Evolutionary conservation across 2,113 vertebrate genomes (phyloP), one percentile per base, ranked within the genome.

Genomic region (Buteo buteo): DNA sequence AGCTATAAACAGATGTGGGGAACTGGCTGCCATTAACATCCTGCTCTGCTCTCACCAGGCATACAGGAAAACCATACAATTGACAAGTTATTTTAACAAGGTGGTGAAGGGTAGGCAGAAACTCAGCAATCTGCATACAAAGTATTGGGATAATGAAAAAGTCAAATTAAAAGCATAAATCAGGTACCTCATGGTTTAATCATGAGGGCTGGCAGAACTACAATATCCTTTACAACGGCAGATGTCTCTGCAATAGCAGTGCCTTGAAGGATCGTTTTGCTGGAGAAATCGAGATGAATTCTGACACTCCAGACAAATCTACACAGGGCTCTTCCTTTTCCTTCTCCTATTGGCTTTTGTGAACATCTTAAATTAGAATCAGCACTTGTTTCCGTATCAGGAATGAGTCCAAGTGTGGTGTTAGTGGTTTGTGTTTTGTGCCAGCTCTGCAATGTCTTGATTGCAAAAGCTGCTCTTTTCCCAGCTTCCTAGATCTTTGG

Each of bases 111-210:
- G 50, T 44, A 44, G 62, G 47, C 78, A 87, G 78, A 47, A 82
- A 49, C 16, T 9, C 34, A 6, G 47, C 22, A 21, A 93, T 93
- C 52, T 72, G 78, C 92, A 73, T 80, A 21, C 36, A n/a, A 61
- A 91, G 78, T 14, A 9, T 31, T 34, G 52, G 32, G 69, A 77
- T 78, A 16, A 61, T 59, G 45, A 82, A 89, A 78, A 78, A 93
- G 66, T 42, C 69, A 69, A 91, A 93, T 82, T 82, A 85, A 95
- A 95, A 65, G 9, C 66, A 77, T 90, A 70, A 94, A 88, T 91
- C 40, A n/a, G 57, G 36, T 24, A 13, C 49, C 36, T 91, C 50
- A 26, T 91, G 54, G 76, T 92, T 95, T 81, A 83, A 73, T 67
- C 77, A 54, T 65, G 88, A 82, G 69, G 45, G 32, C 31, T 70